A percentile compares a stretch with the other conserved stretches of the same genome.
phyloP scores from a whole-genome alignment of 2,888 invertebrate species.

The Rhyacophila evoluta region DNA sequence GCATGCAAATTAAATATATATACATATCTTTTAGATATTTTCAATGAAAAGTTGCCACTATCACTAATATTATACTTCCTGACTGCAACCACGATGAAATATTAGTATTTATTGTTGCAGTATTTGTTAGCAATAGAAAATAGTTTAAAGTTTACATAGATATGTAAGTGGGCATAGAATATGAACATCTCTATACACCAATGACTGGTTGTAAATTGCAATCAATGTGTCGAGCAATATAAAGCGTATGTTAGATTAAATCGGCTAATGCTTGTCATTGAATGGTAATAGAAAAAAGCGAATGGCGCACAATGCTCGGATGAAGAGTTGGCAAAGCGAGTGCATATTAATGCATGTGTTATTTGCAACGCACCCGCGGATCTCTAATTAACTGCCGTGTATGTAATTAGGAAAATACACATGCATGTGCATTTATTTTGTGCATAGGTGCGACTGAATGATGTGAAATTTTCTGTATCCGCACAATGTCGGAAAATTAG shows the following conservation, averaged over 20 bases:
- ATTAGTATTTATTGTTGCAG: no score
- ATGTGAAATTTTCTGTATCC: not conserved
- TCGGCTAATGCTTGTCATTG: not conserved
- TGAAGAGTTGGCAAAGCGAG: conserved; percentile 2
- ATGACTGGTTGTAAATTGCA: not conserved
- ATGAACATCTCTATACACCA: not conserved
- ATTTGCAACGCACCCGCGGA: conserved; percentile 22
- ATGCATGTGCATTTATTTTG: not conserved
- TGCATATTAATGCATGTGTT: conserved; percentile 24
- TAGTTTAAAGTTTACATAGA: no score
- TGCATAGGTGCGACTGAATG: not conserved
- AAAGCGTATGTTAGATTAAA: not conserved
- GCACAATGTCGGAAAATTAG: not conserved
- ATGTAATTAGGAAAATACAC: not conserved
- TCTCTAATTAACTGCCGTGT: conserved; percentile 21
- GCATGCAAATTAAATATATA: no score
- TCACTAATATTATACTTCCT: no score
- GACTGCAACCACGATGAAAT: no score
- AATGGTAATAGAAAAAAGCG: not conserved
- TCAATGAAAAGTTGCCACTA: no score
- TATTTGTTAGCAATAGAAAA: no score
- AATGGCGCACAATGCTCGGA: not conserved
- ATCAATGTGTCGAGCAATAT: conserved; percentile 7
- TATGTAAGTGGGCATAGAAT: no score
- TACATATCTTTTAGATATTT: no score